phyloP scores from a whole-genome alignment of 1,140 invertebrate species.

The Antheraea mylitta region DNA sequence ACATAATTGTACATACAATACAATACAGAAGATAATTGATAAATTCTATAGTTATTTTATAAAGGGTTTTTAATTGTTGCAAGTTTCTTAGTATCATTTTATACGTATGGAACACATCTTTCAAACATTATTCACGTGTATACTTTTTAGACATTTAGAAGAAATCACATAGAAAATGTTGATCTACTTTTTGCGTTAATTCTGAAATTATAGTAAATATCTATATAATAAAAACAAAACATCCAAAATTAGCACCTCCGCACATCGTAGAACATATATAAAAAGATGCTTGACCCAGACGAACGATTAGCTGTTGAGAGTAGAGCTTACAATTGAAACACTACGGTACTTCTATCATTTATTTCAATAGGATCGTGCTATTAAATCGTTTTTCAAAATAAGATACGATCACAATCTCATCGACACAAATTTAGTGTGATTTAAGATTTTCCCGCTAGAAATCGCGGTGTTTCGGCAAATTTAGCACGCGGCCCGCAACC shows the following conservation, averaged over 20 bases:
- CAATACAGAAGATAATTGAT: no score
- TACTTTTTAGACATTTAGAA: no score
- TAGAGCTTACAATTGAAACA: not conserved
- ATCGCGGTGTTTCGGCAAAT: conserved; percentile 74
- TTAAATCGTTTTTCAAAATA: conserved; percentile 5
- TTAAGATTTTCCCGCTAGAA: conserved; percentile 71
- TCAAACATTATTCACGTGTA: no score
- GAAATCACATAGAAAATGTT: no score
- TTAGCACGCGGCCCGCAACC: conserved; percentile 69
- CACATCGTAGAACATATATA: not conserved
- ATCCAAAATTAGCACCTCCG: not conserved
- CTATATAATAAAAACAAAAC: not conserved
- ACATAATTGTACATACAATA: no score
- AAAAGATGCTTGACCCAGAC: not conserved
- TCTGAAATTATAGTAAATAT: no score
- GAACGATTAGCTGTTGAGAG: not conserved
- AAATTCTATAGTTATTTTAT: no score
- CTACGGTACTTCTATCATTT: not conserved
- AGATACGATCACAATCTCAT: not conserved
- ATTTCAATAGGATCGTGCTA: not conserved
- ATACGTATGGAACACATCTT: no score
- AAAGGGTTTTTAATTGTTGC: no score
- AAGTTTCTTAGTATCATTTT: no score
- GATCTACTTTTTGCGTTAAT: no score
- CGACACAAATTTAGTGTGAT: conserved; percentile 50